Conservation (phyloP, 2,797 vertebrate species). For the Chaenodraco wilsoni region DNA sequence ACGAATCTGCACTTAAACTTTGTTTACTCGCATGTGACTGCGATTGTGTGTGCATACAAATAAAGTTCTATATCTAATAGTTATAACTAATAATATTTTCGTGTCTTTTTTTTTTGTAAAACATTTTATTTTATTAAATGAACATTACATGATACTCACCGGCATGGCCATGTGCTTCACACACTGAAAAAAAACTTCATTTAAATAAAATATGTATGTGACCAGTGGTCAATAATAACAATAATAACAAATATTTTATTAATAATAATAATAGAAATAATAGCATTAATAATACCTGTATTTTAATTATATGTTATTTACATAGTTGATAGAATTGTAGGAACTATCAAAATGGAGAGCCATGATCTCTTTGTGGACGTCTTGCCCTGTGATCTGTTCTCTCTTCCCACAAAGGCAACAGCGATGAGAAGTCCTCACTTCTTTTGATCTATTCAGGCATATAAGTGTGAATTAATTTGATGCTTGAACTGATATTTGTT, state of each 20-base stretch:
- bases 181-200: too few species aligned
- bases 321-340: neutral
- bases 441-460: constrained; percentile 34
- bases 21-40: neutral
- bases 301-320: too few species aligned
- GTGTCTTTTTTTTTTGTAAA: too few species aligned
- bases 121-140: too few species aligned
- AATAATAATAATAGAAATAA: too few species aligned
- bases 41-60: neutral
- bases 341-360: constrained; percentile 21
- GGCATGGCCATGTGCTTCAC: too few species aligned
- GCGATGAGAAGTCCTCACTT: constrained; percentile 13
- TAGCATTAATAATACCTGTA: too few species aligned
- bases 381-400: constrained; percentile 11
- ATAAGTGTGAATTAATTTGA: constrained; percentile 24
- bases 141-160: too few species aligned
- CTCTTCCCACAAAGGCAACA: constrained; percentile 27
- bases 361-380: constrained; percentile 16
- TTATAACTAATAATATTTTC: neutral
- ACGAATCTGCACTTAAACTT: neutral
- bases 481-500: constrained; percentile 21
- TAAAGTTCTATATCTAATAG: neutral
- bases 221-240: too few species aligned
- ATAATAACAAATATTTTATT: too few species aligned
- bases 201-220: too few species aligned